These are phyloP conservation scores for Sisor rabdophorus DNA, from an alignment of 2,113 vertebrate genomes.

Conservation along the genomic window DNA sequence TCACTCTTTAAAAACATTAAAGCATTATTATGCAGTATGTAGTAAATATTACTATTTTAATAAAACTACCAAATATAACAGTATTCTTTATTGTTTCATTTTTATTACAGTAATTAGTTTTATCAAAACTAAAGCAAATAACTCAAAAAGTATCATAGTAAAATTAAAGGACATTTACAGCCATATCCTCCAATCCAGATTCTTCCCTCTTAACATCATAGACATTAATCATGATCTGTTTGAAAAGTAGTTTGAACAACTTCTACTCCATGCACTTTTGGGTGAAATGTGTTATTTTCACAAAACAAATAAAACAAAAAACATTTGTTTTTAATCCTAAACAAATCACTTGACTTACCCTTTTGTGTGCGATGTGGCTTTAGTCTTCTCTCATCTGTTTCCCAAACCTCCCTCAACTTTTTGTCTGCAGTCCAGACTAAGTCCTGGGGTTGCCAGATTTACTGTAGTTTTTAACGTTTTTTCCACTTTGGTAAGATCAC, in stretches of 20 bases:
- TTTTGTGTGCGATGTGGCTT: constrained; percentile 22
- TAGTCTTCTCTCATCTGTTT: constrained; percentile 17
- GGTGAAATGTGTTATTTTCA: too few species aligned
- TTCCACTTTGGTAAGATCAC: too few species aligned
- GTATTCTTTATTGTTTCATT: neutral
- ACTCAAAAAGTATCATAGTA: too few species aligned
- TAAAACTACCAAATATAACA: neutral
- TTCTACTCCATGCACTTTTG: neutral
- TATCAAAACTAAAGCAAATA: neutral
- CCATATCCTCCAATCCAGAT: neutral
- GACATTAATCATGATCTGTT: neutral
- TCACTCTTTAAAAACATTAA: neutral
- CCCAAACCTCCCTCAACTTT: constrained; percentile 11
- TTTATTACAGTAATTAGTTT: neutral
- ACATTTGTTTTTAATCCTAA: neutral
- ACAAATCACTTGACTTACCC: constrained; percentile 5
- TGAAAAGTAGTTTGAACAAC: neutral
- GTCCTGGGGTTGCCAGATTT: neutral
- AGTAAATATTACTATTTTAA: neutral
- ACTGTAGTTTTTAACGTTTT: neutral
- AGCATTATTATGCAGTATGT: neutral
- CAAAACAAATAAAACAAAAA: neutral
- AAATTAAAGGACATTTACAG: neutral
- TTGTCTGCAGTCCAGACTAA: constrained; percentile 8
- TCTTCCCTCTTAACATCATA: neutral